Conservation (phyloP, 2,888 invertebrate species). For the Patella pellucida region DNA sequence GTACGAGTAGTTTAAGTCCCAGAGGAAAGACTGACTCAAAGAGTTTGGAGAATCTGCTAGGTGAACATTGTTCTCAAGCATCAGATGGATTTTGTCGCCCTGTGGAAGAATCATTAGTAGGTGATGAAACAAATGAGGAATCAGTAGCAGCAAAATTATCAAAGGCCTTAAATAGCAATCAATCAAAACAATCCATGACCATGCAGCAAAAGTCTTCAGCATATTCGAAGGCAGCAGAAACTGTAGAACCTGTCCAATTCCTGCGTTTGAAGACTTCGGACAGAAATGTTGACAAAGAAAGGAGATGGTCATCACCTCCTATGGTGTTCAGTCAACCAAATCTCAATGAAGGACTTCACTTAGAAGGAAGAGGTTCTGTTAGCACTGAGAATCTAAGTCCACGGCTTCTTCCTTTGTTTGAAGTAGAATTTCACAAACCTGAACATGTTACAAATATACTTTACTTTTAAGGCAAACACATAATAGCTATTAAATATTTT, state of each 20-base stretch:
- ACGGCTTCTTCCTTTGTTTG: neutral
- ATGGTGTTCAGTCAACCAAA: too few species aligned
- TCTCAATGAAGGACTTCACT: too few species aligned
- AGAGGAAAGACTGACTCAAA: neutral
- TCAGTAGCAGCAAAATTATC: neutral
- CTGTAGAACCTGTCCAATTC: neutral
- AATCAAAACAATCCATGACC: neutral
- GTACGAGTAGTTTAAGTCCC: neutral
- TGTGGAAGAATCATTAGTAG: neutral
- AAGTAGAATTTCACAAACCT: neutral
- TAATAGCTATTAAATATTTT: too few species aligned
- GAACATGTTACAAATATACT: too few species aligned
- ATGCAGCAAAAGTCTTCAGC: neutral
- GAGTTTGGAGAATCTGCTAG: neutral
- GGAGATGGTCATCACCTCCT: neutral
- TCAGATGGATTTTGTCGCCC: neutral
- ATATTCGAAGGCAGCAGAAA: neutral
- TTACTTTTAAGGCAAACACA: too few species aligned
- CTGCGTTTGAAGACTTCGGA: neutral
- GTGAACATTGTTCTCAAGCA: neutral
- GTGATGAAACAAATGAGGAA: neutral
- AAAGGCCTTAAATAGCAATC: neutral
- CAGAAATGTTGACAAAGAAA: neutral
- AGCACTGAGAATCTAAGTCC: neutral
- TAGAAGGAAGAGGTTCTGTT: too few species aligned